Evolutionary conservation across 1,140 invertebrate species (phyloP), one percentile per base, ranked within the genome.

Genomic region (Melanaphis sacchari): DNA sequence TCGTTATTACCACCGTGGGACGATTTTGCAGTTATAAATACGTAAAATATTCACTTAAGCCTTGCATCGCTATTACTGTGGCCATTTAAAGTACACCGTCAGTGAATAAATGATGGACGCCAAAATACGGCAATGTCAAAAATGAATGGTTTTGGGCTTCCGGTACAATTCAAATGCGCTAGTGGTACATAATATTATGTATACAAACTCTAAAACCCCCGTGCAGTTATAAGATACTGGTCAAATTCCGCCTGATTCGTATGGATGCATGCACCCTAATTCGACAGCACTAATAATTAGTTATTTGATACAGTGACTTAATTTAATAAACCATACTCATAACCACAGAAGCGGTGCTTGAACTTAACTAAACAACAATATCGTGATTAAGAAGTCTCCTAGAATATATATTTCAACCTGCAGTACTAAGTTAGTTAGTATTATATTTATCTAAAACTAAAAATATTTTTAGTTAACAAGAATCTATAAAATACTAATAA

Each of bases 1-100:
- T 84, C 91, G 91, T 93, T 93, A 93, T 93, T 93, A 38, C 91
- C 91, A 93, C 91, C 81, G 36, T 24, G 91, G 91, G 91, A 93
- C 91, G 91, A 93, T 93, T 93, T 93, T 41, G 43, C 76, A 52
- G 91, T 93, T 93, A 93, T 93, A 93, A 93, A 93, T 93, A 93
- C 91, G 91, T 93, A 93, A 93, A 93, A 93, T 93, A 93, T 93
- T 93, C 91, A 93, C 91, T 93, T 93, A 85, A 93, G 81, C 91
- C 91, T 18, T 38, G 66, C 76, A 43, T 46, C n/a, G 90, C 90
- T 40, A 46, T 92, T 85, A 92, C 46, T 26, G 26, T 24, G 91
- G 76, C 43, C 41, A 36, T 92, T 92, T 92, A 92, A 38, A 84
- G 43, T 22, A 22, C 91, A 46, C 43, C 46, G 38, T 15, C 81